Percentiles rank a stretch among this genome's conserved stretches.
Conservation (phyloP, 2,888 invertebrate genomes). For the Athalia cordata region DNA sequence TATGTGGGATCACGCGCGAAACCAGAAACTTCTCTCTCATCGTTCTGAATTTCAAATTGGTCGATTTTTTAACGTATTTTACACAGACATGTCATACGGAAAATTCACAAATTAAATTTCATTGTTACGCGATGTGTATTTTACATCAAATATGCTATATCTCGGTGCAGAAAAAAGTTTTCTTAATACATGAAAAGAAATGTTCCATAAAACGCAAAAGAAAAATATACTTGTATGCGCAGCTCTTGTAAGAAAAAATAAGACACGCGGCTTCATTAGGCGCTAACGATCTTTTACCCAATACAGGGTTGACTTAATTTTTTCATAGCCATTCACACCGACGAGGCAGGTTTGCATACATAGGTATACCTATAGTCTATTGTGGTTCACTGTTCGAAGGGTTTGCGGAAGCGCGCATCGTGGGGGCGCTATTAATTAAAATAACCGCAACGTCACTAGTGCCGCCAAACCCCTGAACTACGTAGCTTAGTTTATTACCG, state of each 20-base stretch:
- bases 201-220: too few species aligned
- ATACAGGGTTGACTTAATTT: constrained; percentile 23
- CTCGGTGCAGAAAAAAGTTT: too few species aligned
- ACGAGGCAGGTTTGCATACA: constrained; percentile 4
- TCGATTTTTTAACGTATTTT: too few species aligned
- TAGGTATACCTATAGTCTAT: neutral
- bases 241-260: neutral
- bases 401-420: constrained; percentile 11
- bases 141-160: too few species aligned
- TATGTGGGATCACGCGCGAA: neutral
- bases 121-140: too few species aligned
- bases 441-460: constrained; percentile 62
- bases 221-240: neutral
- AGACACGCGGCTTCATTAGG: constrained; percentile 12
- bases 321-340: constrained; percentile 11
- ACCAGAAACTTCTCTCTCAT: neutral
- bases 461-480: constrained; percentile 45
- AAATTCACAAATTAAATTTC: too few species aligned
- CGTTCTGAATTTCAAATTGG: neutral
- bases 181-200: too few species aligned
- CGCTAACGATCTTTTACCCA: constrained; percentile 26
- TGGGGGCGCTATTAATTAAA: constrained; percentile 60
- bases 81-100: too few species aligned
- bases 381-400: constrained; percentile 27
- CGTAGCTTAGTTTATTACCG: constrained; percentile 51